Base-by-base conservation (phyloP, 1,140 invertebrate genomes). In the Lepidostoma basale region DNA sequence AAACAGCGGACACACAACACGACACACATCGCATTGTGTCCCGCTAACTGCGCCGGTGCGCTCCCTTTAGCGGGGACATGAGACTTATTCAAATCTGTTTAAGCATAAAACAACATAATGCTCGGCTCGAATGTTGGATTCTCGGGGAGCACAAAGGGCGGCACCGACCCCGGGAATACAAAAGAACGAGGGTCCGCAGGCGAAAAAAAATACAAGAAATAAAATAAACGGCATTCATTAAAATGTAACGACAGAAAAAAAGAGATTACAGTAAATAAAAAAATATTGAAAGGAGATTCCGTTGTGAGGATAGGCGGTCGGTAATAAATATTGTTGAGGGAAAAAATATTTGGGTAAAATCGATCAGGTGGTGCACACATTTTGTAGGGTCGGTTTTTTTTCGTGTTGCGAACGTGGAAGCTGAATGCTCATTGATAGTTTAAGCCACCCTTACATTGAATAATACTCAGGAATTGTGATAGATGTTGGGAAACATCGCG, bases 221-320 rank as follows among this genome's bases (percentile, higher is more conserved):
- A 72, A 72, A 72, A 72, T 72, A 72, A 72, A 72, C 67, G 52
- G 66, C 64, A 72, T 72, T 72, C 70, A 72, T 72, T 72, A 68
- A 72, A 72, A 68, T 72, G 70, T 72, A 72, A 62, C 70, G 70
- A 65, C 62, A 68, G 69, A 64, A 66, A 69, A 69, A 69, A 67
- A 42, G 64, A 70, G 69, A 70, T 70, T 62, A 70, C 59, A 66
- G 59, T 63, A 67, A 67, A 71, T 40, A 67, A 65, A 60, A 72
- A 72, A 72, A 68, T 26, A 58, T 63, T 63, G 45, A 65, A 67
- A 68, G 64, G 59, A 47, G 42, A 54, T 18, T 56, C 66, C 56
- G 44, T 66, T 68, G 64, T 65, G 23, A 36, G 30, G 63, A 9
- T 16, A 67, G 70, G 62, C 70, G 62, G 62, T 66, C 66, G 54